phyloP scores from a whole-genome alignment of 1,140 invertebrate genomes.

The Parapsyche elsis region DNA sequence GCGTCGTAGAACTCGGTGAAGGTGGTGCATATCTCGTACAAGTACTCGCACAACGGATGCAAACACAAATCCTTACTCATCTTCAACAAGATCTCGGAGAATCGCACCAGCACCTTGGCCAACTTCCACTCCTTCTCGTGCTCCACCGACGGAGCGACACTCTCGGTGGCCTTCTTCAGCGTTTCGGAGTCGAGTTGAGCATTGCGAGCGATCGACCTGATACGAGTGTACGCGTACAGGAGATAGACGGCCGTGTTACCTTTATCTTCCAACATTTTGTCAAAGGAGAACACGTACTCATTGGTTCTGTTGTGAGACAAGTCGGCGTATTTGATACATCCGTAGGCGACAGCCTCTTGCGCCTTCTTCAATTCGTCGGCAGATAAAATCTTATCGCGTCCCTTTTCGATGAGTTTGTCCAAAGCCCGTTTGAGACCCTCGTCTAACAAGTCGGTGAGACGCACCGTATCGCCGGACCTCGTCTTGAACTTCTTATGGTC shows the following conservation, averaged over 20 bases:
- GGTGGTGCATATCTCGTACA: slow-evolving; percentile 92
- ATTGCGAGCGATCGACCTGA: slow-evolving; percentile 89
- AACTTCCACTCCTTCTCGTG: slow-evolving; percentile 97
- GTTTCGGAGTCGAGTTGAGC: slow-evolving; percentile 70
- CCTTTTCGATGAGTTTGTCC: slow-evolving; percentile 92
- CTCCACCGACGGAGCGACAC: slow-evolving; percentile 74
- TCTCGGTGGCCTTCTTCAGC: slow-evolving; percentile 69
- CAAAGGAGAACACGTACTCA: slow-evolving; percentile 99
- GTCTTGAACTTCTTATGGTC: slow-evolving; percentile 99
- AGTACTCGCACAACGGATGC: slow-evolving; percentile 93
- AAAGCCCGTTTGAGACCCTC: slow-evolving; percentile 90
- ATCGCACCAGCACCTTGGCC: slow-evolving; percentile 86
- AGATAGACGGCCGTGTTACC: slow-evolving; percentile 99
- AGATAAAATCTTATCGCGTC: slow-evolving; percentile 86
- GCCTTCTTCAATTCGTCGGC: slow-evolving; percentile 85
- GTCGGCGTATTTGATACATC: slow-evolving; percentile 99
- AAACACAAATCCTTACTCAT: slow-evolving; percentile 87
- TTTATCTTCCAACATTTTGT: slow-evolving; percentile 99
- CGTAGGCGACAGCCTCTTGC: slow-evolving; percentile 93
- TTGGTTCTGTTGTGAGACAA: slow-evolving; percentile 91
- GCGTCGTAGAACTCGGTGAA: slow-evolving; percentile 98
- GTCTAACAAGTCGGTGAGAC: slow-evolving; percentile 90
- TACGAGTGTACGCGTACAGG: slow-evolving; percentile 95
- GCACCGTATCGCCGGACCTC: slow-evolving; percentile 95
- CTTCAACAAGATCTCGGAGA: slow-evolving; percentile 88